These are phyloP conservation scores for Liodrosophila aerea DNA, from an alignment of 2,888 invertebrate species.

Conservation along the genomic window DNA sequence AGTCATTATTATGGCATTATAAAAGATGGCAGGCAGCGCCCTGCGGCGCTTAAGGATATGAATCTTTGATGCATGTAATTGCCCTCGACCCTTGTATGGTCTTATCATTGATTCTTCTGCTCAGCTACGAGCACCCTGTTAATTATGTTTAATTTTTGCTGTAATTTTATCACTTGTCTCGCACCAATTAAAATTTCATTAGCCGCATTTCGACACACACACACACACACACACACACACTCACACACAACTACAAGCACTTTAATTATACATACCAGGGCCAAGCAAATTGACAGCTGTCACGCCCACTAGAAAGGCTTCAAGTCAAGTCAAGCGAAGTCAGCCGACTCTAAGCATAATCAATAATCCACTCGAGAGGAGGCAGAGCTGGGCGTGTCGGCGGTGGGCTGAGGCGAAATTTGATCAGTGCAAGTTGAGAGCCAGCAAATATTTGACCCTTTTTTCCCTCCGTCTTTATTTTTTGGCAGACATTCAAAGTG, in stretches of 20 bases:
- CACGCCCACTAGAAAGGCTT: slow-evolving; percentile 24
- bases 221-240: too few species aligned
- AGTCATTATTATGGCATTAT: slow-evolving; percentile 75
- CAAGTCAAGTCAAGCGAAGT: slow-evolving; percentile 6
- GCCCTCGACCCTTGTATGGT: slow-evolving; percentile 48
- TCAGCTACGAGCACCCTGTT: background rate
- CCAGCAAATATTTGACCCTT: slow-evolving; percentile 52
- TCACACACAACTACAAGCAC: slow-evolving; percentile 14
- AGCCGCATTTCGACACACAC: slow-evolving; percentile 44
- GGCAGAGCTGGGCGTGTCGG: too few species aligned
- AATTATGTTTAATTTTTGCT: slow-evolving; percentile 55
- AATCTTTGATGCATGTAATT: slow-evolving; percentile 77
- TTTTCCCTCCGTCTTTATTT: slow-evolving; percentile 33
- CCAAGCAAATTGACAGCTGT: slow-evolving; percentile 57
- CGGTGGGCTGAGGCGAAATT: slow-evolving; percentile 34
- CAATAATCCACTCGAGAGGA: slow-evolving; percentile 38
- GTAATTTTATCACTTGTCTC: slow-evolving; percentile 67
- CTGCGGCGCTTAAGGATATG: slow-evolving; percentile 71
- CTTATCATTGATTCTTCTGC: slow-evolving; percentile 43
- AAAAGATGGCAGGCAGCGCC: slow-evolving; percentile 60
- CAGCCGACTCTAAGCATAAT: slow-evolving; percentile 40
- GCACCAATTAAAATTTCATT: slow-evolving; percentile 76
- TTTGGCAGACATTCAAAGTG: slow-evolving; percentile 69
- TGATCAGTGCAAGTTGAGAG: slow-evolving; percentile 25
- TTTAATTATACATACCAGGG: slow-evolving; percentile 50